These are phyloP conservation scores for Vespertilio murinus DNA, from an alignment of 2,797 vertebrate species.

Conservation along the genomic window DNA sequence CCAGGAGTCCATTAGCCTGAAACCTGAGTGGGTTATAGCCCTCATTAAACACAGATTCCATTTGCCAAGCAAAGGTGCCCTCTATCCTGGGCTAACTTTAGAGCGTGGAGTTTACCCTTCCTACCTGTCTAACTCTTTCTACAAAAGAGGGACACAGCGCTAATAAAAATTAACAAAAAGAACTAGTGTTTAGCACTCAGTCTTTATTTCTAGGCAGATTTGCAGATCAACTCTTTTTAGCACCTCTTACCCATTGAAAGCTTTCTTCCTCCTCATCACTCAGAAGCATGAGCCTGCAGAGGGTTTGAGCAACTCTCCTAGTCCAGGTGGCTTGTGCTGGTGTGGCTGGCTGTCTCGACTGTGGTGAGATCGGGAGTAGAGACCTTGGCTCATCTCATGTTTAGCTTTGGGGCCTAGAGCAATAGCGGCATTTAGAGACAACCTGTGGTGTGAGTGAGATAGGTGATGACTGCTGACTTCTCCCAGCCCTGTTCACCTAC, in stretches of 20 bases:
- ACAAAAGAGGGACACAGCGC: neutral
- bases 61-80: neutral
- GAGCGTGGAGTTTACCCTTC: neutral
- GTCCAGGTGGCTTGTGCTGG: neutral
- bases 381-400: neutral
- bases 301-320: neutral
- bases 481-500: neutral
- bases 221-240: neutral
- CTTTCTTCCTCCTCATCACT: neutral
- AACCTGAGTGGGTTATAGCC: neutral
- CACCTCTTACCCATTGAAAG: neutral
- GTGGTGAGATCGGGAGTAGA: conserved; percentile 13
- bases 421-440: neutral
- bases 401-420: conserved; percentile 23
- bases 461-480: neutral
- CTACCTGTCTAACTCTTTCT: neutral
- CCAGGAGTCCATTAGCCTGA: neutral
- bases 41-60: neutral
- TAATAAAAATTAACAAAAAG: neutral
- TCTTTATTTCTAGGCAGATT: conserved; percentile 11
- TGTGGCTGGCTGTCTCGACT: neutral
- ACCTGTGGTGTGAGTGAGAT: neutral
- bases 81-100: neutral
- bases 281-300: neutral
- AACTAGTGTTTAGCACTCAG: neutral